These are phyloP conservation scores for Enteromius afrohamiltoni DNA, from an alignment of 2,797 vertebrate genomes.

Conservation along the genomic window DNA sequence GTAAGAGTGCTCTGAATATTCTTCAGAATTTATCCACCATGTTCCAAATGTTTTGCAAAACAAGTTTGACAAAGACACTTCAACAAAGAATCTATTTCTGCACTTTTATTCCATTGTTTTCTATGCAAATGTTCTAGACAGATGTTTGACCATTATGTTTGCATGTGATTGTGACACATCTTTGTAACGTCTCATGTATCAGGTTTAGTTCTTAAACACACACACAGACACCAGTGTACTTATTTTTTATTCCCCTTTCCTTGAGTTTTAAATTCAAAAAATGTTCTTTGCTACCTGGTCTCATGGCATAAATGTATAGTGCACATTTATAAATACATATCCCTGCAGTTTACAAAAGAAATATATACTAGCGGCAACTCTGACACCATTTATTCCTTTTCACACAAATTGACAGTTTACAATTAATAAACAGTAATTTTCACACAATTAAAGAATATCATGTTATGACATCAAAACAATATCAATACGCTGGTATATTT, in stretches of 20 bases:
- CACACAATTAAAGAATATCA: no score
- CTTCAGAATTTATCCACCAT: background rate
- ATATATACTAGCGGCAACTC: no score
- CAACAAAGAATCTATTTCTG: background rate
- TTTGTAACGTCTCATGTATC: background rate
- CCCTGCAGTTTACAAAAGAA: no score
- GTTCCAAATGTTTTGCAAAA: background rate
- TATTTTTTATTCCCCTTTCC: background rate
- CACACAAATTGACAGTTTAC: no score
- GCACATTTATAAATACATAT: no score
- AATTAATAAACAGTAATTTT: no score
- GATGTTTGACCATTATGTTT: background rate
- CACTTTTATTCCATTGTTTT: background rate
- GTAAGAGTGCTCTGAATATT: background rate
- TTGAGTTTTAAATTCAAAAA: background rate
- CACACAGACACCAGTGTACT: background rate
- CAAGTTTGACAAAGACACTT: background rate
- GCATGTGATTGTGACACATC: background rate
- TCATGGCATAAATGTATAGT: no score
- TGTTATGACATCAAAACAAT: no score
- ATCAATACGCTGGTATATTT: no score
- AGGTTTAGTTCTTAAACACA: no score
- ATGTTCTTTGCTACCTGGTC: background rate
- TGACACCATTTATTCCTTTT: no score
- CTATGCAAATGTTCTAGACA: background rate